phyloP scores from a whole-genome alignment of 2,113 vertebrate genomes.

The Pterocles gutturalis region DNA sequence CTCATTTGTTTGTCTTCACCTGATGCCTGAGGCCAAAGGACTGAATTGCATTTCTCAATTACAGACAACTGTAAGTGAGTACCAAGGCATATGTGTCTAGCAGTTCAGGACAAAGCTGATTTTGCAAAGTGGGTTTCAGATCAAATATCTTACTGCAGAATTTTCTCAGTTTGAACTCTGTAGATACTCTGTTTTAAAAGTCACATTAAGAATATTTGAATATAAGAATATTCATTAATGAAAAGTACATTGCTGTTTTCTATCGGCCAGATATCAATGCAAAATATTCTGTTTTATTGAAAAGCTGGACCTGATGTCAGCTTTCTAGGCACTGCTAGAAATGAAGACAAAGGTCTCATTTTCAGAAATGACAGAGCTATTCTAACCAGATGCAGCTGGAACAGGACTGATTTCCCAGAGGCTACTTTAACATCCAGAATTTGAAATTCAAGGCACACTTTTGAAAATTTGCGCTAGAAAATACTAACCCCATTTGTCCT shows the following conservation, averaged over 20 bases:
- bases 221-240: neutral
- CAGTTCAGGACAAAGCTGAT: neutral
- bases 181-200: neutral
- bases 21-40: neutral
- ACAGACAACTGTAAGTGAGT: neutral
- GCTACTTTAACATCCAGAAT: neutral
- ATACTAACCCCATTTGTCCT: neutral
- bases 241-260: neutral
- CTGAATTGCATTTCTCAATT: neutral
- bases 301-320: neutral
- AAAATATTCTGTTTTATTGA: neutral
- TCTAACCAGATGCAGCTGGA: neutral
- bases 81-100: neutral
- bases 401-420: neutral
- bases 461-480: neutral
- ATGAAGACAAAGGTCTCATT: neutral
- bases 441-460: neutral
- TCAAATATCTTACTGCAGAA: neutral
- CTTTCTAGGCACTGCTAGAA: neutral
- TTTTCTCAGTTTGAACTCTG: neutral
- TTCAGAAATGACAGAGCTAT: conserved; percentile 2
- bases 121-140: neutral
- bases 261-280: neutral
- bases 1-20: neutral
- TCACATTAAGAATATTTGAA: neutral